Conservation (phyloP, 2,888 invertebrate genomes). For the Drosophila mulleri region DNA sequence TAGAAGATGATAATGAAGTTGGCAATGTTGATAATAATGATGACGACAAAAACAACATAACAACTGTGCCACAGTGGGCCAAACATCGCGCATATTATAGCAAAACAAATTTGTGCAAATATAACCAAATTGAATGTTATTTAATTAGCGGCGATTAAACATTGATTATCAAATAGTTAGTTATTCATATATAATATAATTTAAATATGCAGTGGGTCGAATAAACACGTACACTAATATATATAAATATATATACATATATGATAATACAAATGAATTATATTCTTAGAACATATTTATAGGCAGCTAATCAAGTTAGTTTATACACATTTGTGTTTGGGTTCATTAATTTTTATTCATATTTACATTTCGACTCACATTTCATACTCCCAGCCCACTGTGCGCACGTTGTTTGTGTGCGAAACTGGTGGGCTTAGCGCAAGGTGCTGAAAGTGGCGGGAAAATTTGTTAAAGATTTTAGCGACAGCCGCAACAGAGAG, state of each 20-base stretch:
- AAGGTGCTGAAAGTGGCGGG: conserved; percentile 79
- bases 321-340: neutral
- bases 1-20: conserved; percentile 69
- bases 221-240: neutral
- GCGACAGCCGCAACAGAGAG: conserved; percentile 23
- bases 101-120: neutral
- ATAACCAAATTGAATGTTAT: neutral
- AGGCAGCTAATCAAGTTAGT: neutral
- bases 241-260: neutral
- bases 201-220: neutral
- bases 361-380: neutral
- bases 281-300: neutral
- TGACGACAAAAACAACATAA: conserved; percentile 75
- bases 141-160: conserved; percentile 3
- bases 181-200: neutral
- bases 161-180: neutral
- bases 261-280: too few species aligned
- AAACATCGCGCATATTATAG: neutral
- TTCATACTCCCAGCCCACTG: conserved; percentile 41
- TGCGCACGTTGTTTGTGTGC: conserved; percentile 76
- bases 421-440: conserved; percentile 60
- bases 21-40: conserved; percentile 73
- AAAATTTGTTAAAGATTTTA: conserved; percentile 68
- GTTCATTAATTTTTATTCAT: neutral
- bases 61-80: conserved; percentile 62